Base-by-base conservation (phyloP, 1,140 invertebrate genomes). In the Aphaenogaster rudis region DNA sequence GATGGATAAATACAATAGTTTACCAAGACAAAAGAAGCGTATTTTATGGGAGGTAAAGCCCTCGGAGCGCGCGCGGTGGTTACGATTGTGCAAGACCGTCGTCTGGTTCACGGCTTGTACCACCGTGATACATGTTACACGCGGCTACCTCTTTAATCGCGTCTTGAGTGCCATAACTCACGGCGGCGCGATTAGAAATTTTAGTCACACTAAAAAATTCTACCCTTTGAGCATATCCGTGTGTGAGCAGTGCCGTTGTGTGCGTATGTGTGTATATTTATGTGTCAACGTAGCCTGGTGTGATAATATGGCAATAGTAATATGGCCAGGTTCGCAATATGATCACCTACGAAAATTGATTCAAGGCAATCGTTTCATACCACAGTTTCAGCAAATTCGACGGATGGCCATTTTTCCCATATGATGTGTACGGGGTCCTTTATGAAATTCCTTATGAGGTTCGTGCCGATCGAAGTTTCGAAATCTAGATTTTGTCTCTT, bases 1-100 rank as follows among this genome's bases (percentile, higher is more conserved):
- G 66, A 69, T 54, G 88, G 74, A 90, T 86, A 90, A 90, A 90
- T 90, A 90, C 87, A 90, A 90, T 90, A 90, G 88, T 88, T 90
- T 77, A 33, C 57, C 59, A 59, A 86, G 87, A 90, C 88, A 90
- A 90, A 90, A 77, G 87, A 63, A 72, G 17, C 63, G 82, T 90
- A 88, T 90, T 90, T 88, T 86, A 86, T 77, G 42, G 86, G 59
- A 48, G 33, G 39, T 63, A 7, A 15, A 33, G 48, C 7, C 13
- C 59, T 33, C 59, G 54, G 54, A 57, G 81, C 57, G 61, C 64
- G 7, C 57, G n/a, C 45, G 28, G 59, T 63, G 45, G 57, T 64
- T 52, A 39, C 71, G 67, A 50, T 84, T 76, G 67, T 63, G 17
- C 28, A 17, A 61, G 11, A 7, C 21, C n/a, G 69, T 67, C 67